Evolutionary conservation across 23 tunicate genomes (phyloP), one percentile per base, ranked within the genome.

Genomic region (Styela clava): DNA sequence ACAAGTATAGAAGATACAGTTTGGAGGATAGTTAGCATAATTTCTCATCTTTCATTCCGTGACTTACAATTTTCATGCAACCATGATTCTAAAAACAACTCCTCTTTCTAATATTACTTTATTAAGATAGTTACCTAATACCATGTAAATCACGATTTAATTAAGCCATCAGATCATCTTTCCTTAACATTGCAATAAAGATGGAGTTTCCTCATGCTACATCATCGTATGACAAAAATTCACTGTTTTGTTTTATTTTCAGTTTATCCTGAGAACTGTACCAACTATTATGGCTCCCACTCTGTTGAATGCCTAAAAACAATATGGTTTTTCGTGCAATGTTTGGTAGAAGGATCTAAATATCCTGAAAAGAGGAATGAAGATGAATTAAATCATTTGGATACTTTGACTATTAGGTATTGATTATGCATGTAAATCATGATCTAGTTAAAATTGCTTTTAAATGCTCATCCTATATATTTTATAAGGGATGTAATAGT

Each of bases 181-280:
- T n/a, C n/a, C n/a, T n/a, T n/a, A n/a, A n/a, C n/a, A n/a, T n/a
- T n/a, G n/a, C n/a, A n/a, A n/a, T n/a, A n/a, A n/a, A n/a, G n/a
- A n/a, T n/a, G n/a, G n/a, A n/a, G n/a, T n/a, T n/a, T n/a, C n/a
- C n/a, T n/a, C n/a, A n/a, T n/a, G n/a, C n/a, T n/a, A n/a, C n/a
- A n/a, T 0, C n/a, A 61, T 22, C 22, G n/a, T 61, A 61, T 61
- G n/a, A 21, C 23, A 21, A 61, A 0, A 61, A 61, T 61, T 22
- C n/a, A 22, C n/a, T 61, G n/a, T 22, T 22, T 21, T 61, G 22
- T 61, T 61, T 61, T 61, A n/a, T n/a, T 18, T 71, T 27, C 61
- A 74, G 79, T 31, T 31, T 74, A 74, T 74, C 79, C 79, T 18
- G 79, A 28, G 31, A 74, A 74, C 33, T 74, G 79, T 74, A 34